Evolutionary conservation across 1,140 invertebrate genomes (phyloP).

Genomic region (Leptoteleia sp.): DNA sequence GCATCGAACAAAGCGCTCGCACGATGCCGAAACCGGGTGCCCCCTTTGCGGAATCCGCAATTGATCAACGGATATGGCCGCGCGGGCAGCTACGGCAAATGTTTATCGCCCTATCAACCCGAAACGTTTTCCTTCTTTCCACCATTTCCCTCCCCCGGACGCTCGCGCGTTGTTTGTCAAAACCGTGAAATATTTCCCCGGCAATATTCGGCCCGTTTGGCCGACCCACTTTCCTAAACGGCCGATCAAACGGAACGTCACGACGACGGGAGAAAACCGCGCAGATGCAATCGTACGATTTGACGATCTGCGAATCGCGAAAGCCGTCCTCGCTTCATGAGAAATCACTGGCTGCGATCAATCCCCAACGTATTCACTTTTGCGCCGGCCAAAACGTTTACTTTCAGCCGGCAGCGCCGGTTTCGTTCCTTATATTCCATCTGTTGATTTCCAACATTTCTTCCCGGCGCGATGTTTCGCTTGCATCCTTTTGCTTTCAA

Average conservation of each 20-base stretch:
- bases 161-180: conserved; percentile 37
- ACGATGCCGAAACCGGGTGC: background rate
- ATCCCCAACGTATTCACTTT: no score
- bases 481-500: no score
- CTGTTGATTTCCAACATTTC: no score
- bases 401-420: no score
- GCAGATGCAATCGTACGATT: conserved; percentile 33
- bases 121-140: conserved; percentile 18
- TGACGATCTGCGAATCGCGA: conserved; percentile 23
- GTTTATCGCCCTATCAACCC: conserved; percentile 27
- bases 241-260: conserved; percentile 30
- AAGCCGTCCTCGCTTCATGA: conserved; percentile 28
- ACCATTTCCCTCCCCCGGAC: no score
- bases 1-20: conserved; percentile 17
- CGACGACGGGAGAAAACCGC: conserved; percentile 21
- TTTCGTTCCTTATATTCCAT: no score
- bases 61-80: conserved; percentile 26
- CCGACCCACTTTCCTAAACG: conserved; percentile 44
- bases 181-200: conserved; percentile 4
- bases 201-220: conserved; percentile 28
- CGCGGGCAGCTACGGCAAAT: conserved; percentile 9
- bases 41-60: conserved; percentile 27
- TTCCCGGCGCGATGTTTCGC: no score
- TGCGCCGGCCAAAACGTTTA: no score
- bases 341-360: conserved; percentile 44